A percentile compares a stretch with the other conserved stretches of the same genome.
These are phyloP conservation scores for Gorsachius goisagi DNA, from an alignment of 2,113 vertebrate species.

Conservation along the genomic window DNA sequence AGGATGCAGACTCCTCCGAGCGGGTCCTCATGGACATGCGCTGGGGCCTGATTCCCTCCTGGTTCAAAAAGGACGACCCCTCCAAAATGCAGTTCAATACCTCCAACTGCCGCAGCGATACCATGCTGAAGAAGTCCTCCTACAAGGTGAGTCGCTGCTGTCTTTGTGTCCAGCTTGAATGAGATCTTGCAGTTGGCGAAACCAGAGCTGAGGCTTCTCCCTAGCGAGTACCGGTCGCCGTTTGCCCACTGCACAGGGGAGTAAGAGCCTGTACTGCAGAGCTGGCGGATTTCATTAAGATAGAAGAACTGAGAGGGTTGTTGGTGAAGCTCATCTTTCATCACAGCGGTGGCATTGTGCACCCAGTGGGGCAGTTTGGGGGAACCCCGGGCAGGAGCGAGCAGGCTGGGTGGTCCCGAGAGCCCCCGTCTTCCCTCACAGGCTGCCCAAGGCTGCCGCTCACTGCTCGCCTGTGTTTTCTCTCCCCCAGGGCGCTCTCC, in stretches of 20 bases:
- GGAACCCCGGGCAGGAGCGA: rapidly evolving
- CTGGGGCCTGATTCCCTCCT: slow-evolving; percentile 92
- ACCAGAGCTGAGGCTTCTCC: background rate
- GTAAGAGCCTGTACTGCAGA: background rate
- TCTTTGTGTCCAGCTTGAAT: background rate
- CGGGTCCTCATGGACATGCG: slow-evolving; percentile 89
- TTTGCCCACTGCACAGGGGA: background rate
- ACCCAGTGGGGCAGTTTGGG: rapidly evolving
- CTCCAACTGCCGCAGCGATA: slow-evolving; percentile 93
- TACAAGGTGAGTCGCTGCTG: slow-evolving; percentile 83
- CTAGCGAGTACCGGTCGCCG: rapidly evolving
- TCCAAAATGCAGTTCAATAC: slow-evolving; percentile 89
- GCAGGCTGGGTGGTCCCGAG: background rate
- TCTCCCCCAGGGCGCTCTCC: slow-evolving; percentile 79
- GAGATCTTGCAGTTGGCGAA: background rate
- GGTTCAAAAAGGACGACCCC: slow-evolving; percentile 87
- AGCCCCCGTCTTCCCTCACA: background rate
- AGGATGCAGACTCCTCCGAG: slow-evolving; percentile 88
- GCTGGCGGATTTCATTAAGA: background rate
- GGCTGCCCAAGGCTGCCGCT: background rate
- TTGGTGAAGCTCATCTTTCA: background rate
- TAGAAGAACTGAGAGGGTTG: background rate
- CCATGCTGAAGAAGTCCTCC: slow-evolving; percentile 85
- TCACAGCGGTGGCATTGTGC: background rate
- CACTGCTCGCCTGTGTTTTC: background rate